Base-by-base conservation (phyloP, 2,888 invertebrate species). In the Anorthoa munda region DNA sequence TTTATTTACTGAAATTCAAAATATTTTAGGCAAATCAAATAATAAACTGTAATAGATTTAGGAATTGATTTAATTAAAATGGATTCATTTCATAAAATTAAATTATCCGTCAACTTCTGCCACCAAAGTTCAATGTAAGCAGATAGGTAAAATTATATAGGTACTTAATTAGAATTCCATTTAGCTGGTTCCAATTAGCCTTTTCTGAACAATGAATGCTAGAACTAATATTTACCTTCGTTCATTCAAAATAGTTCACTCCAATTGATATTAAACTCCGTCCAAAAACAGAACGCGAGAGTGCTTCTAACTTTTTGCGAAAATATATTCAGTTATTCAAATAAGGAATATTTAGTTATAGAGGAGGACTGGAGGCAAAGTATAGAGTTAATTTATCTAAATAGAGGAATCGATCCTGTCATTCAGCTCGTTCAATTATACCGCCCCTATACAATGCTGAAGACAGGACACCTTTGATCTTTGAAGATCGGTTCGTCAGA, bases 321-420 rank as follows among this genome's bases (percentile, higher is more conserved):
- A 63, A 82, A 79, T 79, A 53, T 60, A 79, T 72, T 83, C 79
- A 69, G 55, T 66, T 78, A 80, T 83, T 81, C 18, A 23, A 58
- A 83, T 79, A 66, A 61, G 23, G 68, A 68, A 78, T 78, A 64
- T 61, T 80, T 61, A 53, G 51, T 50, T 48, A 39, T 7, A 9
- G 39, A 13, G 18, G 11, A 58, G 45, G n/a, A 48, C 64, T 21
- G 21, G 21, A 53, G 26, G 13, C 9, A 21, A 23, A 39, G 31
- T 18, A n/a, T 56, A 13, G 11, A 50, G 53, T 63, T 63, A 50
- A 66, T 77, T 53, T 69, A 77, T 72, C 56, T 61, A 68, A 53
- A 39, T 4, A n/a, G 21, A 53, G 18, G 51, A 18, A 67, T 48
- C 56, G 75, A 66, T 61, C 50, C 45, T n/a, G 51, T 59, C 23